phyloP scores from a whole-genome alignment of 2,797 vertebrate genomes.

The Onychomys arenicola region DNA sequence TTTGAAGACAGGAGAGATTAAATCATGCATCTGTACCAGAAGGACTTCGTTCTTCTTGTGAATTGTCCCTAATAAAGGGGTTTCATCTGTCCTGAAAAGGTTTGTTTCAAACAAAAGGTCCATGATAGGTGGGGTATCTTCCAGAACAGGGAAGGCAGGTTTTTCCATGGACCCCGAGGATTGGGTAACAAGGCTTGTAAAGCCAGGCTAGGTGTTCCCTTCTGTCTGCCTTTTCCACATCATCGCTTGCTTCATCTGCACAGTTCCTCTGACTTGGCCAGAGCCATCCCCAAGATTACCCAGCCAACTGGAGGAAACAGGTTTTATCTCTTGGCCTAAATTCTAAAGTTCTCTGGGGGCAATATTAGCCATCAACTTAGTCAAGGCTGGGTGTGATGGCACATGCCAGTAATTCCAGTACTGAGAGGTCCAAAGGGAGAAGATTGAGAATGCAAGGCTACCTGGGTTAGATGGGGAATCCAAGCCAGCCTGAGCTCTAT shows the following conservation, averaged over 20 bases:
- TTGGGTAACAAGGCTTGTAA: not conserved
- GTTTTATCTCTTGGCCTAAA: constrained; percentile 25
- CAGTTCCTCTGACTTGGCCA: not conserved
- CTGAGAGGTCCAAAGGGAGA: not conserved
- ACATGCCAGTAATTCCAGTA: not conserved
- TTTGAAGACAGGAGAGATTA: constrained; percentile 32
- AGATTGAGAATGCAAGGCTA: not conserved
- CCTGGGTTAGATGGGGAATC: not conserved
- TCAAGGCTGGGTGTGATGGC: not conserved
- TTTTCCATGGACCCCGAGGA: not conserved
- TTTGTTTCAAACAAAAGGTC: constrained; percentile 41
- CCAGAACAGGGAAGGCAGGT: not conserved
- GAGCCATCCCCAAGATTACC: not conserved
- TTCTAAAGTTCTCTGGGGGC: not conserved
- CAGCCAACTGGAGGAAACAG: not conserved
- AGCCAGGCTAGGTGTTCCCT: not conserved
- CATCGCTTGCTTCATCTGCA: not conserved
- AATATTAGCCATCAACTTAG: not conserved
- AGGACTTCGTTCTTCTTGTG: not conserved
- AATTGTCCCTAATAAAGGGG: not conserved
- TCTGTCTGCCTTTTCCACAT: not conserved
- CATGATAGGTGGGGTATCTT: not conserved
- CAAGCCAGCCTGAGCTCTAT: not conserved
- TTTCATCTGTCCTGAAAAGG: not conserved
- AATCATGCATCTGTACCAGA: not conserved